These are phyloP conservation scores for Melanaphis sacchari DNA, from an alignment of 1,140 invertebrate genomes.

Conservation along the genomic window DNA sequence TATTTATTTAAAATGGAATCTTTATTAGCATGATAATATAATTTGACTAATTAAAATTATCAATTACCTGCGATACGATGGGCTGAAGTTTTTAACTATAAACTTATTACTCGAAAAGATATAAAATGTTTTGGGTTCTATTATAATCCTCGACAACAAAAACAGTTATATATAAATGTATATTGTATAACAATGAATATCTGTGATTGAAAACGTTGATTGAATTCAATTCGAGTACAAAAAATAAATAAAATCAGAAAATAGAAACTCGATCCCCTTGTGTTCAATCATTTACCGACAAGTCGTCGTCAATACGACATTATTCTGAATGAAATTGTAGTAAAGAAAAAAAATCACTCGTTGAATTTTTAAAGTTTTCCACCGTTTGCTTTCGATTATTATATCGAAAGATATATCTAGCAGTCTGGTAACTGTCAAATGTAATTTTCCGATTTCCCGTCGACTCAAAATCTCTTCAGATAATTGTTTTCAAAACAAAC, in stretches of 20 bases:
- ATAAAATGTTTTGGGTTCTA: neutral
- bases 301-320: slow-evolving; percentile 7
- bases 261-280: neutral
- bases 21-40: neutral
- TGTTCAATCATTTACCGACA: slow-evolving; percentile 23
- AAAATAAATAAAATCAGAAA: slow-evolving; percentile 4
- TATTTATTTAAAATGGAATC: no score
- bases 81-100: neutral
- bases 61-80: neutral
- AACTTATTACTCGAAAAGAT: neutral
- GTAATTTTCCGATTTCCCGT: slow-evolving; percentile 24
- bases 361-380: neutral
- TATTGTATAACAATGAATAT: neutral
- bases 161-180: neutral
- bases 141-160: neutral
- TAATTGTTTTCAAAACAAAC: slow-evolving; percentile 18
- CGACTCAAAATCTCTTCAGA: neutral
- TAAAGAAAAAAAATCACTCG: neutral
- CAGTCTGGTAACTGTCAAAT: neutral
- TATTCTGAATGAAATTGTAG: neutral
- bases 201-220: slow-evolving; percentile 8
- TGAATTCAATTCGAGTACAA: neutral
- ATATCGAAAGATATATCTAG: neutral
- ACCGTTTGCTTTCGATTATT: neutral
- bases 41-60: neutral